Evolutionary conservation across 2,113 vertebrate species (phyloP).

Genomic region (Malurus cyaneus): DNA sequence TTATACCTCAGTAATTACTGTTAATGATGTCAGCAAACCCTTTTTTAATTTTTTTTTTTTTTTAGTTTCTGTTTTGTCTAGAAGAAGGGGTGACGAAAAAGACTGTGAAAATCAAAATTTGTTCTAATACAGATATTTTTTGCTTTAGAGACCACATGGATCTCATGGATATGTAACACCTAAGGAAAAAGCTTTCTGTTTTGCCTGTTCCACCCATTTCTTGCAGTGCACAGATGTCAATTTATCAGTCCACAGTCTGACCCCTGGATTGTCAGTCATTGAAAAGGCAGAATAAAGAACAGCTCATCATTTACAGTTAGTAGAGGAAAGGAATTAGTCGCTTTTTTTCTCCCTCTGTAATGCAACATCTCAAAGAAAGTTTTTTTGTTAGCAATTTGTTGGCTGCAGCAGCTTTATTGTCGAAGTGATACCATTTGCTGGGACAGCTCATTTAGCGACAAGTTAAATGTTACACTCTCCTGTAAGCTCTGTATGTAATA

Average conservation of each 20-base stretch:
- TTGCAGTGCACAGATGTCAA: not conserved
- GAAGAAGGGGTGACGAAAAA: not conserved
- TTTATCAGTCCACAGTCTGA: not conserved
- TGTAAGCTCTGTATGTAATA: not conserved
- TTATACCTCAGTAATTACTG: no score
- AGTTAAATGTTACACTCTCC: conserved; percentile 1
- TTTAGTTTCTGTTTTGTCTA: not conserved
- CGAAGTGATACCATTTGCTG: not conserved
- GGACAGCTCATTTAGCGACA: not conserved
- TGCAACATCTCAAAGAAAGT: not conserved
- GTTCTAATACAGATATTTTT: not conserved
- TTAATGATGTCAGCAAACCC: no score
- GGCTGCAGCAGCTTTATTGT: not conserved
- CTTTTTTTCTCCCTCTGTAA: not conserved
- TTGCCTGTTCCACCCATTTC: not conserved
- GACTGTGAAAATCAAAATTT: rapidly evolving
- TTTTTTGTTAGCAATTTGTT: not conserved
- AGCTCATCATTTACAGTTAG: not conserved
- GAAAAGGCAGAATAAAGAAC: not conserved
- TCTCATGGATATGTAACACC: not conserved
- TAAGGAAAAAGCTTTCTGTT: not conserved
- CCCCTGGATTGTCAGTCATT: not conserved
- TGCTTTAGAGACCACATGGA: not conserved
- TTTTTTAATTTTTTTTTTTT: no score
- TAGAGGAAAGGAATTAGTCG: not conserved